Base-by-base conservation (phyloP, 2,888 invertebrate genomes). In the Lasioglossum pauxillum region DNA sequence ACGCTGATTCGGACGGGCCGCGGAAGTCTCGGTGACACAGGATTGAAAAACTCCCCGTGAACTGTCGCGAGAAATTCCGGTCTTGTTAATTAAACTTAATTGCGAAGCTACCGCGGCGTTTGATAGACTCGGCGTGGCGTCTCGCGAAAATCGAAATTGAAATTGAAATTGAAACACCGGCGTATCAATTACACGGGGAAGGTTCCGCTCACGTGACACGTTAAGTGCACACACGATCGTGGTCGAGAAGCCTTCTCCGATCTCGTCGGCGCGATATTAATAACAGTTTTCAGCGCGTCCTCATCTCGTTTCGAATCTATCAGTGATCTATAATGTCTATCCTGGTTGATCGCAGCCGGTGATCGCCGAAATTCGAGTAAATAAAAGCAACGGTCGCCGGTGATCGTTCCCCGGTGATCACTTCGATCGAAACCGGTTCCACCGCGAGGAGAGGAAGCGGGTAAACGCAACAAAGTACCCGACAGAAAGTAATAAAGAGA, bases 361-460 rank as follows among this genome's bases (percentile, higher is more conserved):
- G 79, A 27, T 57, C 38, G 12, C 44, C 57, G 41, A 60, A 71
- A 78, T 69, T 74, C 73, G 74, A 69, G 57, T 35, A 72, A 71
- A 57, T 44, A 69, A 57, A 49, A 75, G 44, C 69, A 73, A 31
- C 44, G 10, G 67, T 79, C 16, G 74, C 27, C 69, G 69, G n/a
- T 44, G 53, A 84, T 85, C 85, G 53, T 76, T 73, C 12, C 53
- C 31, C 38, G 44, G 31, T 41, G 86, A 85, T 80, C n/a, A 38
- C 53, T 8, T 74, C 16, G 31, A 44, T n/a, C 49, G 2, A 38
- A 85, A 85, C 85, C 85, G 85, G 85, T 85, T 85, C 35, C 49
- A 31, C 31, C 31, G 31, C 5, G 16, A 31, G 31, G 7, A 5
- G 60, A 14, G 64, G 27, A 64, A 27, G 27, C 64, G 31, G 16